Conservation (phyloP, 2,113 vertebrate genomes). For the Microcebus tavaratra region DNA sequence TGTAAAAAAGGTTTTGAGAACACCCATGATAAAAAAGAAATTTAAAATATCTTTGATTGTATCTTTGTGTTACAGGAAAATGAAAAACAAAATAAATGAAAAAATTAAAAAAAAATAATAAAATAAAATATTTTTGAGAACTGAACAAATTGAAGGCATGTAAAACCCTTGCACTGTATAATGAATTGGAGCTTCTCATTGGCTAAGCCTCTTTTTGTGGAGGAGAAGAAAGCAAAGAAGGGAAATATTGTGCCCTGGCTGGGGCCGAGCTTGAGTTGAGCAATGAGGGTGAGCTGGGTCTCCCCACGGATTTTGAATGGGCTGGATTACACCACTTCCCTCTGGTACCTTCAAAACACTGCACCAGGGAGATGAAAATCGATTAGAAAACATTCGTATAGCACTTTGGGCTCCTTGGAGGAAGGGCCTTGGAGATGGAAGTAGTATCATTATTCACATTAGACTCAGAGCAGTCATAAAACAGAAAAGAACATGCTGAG, state of each 20-base stretch:
- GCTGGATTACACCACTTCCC: not conserved
- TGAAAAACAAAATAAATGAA: too few species aligned
- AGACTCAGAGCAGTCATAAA: not conserved
- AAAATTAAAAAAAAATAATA: too few species aligned
- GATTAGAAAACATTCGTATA: not conserved
- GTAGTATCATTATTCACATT: not conserved
- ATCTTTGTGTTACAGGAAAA: too few species aligned
- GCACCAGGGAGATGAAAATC: not conserved
- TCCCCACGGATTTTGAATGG: not conserved
- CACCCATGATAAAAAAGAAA: too few species aligned
- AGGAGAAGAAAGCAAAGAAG: not conserved
- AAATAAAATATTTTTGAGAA: not conserved
- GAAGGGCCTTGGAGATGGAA: not conserved
- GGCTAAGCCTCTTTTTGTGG: not conserved
- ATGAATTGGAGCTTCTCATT: not conserved
- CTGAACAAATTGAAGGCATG: not conserved
- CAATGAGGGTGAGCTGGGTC: not conserved
- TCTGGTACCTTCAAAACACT: not conserved
- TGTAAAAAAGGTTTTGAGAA: not conserved
- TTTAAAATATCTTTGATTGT: not conserved
- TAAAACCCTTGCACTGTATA: rapidly evolving
- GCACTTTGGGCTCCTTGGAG: not conserved
- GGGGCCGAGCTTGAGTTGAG: not conserved
- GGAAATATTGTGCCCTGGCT: not conserved
- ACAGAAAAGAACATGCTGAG: not conserved